phyloP scores from a whole-genome alignment of 2,113 vertebrate species.

The Cairina moschata region DNA sequence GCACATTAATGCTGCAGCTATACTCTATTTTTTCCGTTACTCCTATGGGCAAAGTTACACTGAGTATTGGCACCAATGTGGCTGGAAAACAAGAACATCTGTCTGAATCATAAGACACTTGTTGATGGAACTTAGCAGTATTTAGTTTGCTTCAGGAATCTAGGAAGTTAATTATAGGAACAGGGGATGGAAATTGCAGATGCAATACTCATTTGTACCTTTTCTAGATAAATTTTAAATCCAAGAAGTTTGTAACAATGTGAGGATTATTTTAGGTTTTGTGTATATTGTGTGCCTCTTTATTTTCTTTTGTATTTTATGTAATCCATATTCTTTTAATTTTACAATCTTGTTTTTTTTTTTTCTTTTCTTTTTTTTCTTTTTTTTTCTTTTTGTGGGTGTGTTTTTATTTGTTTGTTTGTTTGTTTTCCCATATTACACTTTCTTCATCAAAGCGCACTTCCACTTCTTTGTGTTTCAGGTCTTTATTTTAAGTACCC shows the following conservation, averaged over 20 bases:
- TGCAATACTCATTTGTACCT: neutral
- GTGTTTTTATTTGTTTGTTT: too few relatives aligned
- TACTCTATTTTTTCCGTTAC: neutral
- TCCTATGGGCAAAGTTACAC: constrained; percentile 30
- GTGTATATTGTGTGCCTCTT: fast-evolving
- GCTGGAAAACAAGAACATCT: constrained; percentile 27
- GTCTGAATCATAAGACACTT: constrained; percentile 18
- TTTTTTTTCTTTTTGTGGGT: too few relatives aligned
- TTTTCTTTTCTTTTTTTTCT: too few relatives aligned
- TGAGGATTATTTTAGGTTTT: neutral
- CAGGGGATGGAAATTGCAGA: neutral
- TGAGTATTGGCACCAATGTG: neutral
- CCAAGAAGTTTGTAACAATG: fast-evolving
- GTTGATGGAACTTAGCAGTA: neutral
- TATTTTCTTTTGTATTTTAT: neutral
- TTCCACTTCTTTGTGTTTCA: neutral
- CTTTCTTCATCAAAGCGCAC: neutral
- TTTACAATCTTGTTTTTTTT: neutral
- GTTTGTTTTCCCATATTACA: neutral
- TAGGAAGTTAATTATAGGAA: neutral
- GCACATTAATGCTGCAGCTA: neutral
- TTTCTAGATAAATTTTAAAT: neutral
- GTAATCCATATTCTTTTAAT: neutral
- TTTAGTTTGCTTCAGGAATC: neutral
- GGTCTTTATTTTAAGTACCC: neutral